These are phyloP conservation scores for Saxicola maurus DNA, from an alignment of 2,797 vertebrate species.

Conservation along the genomic window DNA sequence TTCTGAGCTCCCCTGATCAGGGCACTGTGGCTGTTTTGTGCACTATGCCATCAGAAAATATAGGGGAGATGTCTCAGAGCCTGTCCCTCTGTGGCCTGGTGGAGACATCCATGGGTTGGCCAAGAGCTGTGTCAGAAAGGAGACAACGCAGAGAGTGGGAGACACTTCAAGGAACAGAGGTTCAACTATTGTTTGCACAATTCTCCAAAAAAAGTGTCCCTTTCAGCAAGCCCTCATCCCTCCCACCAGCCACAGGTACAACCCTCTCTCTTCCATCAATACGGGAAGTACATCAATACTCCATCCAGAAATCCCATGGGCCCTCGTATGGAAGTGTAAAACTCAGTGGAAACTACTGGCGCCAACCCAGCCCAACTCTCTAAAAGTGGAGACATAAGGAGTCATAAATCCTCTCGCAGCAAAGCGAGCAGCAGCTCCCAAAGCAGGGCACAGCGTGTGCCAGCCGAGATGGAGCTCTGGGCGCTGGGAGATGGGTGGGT, in stretches of 20 bases:
- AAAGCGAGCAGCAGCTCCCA: background rate
- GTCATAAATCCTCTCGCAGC: background rate
- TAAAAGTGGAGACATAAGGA: background rate
- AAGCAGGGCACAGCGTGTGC: fast-evolving
- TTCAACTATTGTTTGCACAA: background rate
- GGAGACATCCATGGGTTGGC: background rate
- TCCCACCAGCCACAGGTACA: background rate
- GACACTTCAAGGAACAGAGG: background rate
- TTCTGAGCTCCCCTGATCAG: background rate
- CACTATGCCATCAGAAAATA: background rate
- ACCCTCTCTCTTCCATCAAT: background rate
- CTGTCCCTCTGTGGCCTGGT: fast-evolving
- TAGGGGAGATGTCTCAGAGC: background rate
- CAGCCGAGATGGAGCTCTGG: background rate
- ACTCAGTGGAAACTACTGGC: background rate
- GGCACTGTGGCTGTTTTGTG: background rate
- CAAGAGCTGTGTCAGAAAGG: background rate
- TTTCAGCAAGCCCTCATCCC: background rate
- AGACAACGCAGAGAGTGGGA: background rate
- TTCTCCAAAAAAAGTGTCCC: background rate
- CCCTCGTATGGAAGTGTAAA: fast-evolving
- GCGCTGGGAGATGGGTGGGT: fast-evolving
- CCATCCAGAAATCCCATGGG: background rate
- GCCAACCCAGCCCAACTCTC: fast-evolving
- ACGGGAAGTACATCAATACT: background rate